Percentiles rank a stretch among this genome's conserved stretches.
phyloP scores from a whole-genome alignment of 2,113 vertebrate genomes.

The Hippocampus barbouri region DNA sequence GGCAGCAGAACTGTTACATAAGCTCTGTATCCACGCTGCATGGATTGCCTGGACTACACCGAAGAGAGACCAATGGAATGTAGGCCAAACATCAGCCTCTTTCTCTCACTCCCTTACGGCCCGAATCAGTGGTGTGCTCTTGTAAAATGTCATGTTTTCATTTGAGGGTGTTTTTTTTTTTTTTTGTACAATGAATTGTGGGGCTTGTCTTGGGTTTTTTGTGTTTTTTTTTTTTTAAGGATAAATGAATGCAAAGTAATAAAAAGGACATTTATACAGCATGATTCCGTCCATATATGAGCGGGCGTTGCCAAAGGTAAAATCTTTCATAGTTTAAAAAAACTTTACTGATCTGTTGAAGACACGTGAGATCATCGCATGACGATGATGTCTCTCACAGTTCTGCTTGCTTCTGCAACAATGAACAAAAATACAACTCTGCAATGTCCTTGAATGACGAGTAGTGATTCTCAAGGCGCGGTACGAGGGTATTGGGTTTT shows the following conservation, averaged over 20 bases:
- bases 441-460: background rate
- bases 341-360: background rate
- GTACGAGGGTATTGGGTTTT: too few species aligned
- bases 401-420: too few species aligned
- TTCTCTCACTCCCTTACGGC: slow-evolving; percentile 10
- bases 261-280: too few species aligned
- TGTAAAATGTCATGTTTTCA: background rate
- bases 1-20: slow-evolving; percentile 57
- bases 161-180: background rate
- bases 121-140: background rate
- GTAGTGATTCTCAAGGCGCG: too few species aligned
- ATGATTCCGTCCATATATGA: background rate
- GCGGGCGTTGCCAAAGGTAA: background rate
- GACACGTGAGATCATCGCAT: background rate
- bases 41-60: slow-evolving; percentile 60
- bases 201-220: background rate
- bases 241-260: background rate
- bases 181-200: slow-evolving; percentile 18
- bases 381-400: too few species aligned
- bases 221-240: background rate
- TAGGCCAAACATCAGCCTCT: slow-evolving; percentile 50
- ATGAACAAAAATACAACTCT: background rate
- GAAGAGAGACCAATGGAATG: slow-evolving; percentile 61
- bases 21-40: slow-evolving; percentile 60
- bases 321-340: background rate